phyloP scores from a whole-genome alignment of 2,888 invertebrate genomes.

The Agrochola lychnidis region DNA sequence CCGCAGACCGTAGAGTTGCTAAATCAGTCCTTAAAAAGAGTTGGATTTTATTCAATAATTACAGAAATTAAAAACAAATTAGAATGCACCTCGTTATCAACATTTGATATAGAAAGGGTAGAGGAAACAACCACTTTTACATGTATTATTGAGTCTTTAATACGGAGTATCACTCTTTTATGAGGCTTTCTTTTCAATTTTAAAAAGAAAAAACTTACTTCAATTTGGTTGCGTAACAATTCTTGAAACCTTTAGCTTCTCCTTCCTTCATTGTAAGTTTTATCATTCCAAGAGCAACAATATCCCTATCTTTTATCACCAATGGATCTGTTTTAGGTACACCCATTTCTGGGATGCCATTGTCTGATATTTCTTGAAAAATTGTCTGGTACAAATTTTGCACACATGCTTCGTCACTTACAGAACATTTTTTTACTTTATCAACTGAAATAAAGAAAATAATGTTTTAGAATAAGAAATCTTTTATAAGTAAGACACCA shows the following conservation, averaged over 20 bases:
- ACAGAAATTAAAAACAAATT: not conserved
- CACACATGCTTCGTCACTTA: constrained; percentile 35
- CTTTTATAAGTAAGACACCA: not conserved
- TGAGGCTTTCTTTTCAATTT: not conserved
- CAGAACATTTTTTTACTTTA: constrained; percentile 36
- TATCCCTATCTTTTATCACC: constrained; percentile 14
- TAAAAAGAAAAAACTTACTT: constrained; percentile 41
- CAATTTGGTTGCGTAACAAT: constrained; percentile 21
- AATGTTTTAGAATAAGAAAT: not conserved
- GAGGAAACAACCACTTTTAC: not conserved
- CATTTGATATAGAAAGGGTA: not conserved
- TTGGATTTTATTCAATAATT: not conserved
- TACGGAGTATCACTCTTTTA: not conserved
- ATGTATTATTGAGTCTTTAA: not conserved
- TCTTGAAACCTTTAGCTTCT: constrained; percentile 45
- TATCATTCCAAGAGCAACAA: constrained; percentile 34
- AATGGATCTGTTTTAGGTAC: constrained; percentile 50
- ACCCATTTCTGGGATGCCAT: constrained; percentile 45
- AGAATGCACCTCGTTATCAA: not conserved
- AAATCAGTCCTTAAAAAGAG: constrained; percentile 33
- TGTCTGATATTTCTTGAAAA: constrained; percentile 14
- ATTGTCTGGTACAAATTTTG: not conserved
- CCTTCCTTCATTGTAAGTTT: constrained; percentile 33
- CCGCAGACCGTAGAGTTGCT: not conserved
- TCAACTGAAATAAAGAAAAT: constrained; percentile 40